phyloP scores from a whole-genome alignment of 2,113 vertebrate species.

The Sylvilagus bachmani region DNA sequence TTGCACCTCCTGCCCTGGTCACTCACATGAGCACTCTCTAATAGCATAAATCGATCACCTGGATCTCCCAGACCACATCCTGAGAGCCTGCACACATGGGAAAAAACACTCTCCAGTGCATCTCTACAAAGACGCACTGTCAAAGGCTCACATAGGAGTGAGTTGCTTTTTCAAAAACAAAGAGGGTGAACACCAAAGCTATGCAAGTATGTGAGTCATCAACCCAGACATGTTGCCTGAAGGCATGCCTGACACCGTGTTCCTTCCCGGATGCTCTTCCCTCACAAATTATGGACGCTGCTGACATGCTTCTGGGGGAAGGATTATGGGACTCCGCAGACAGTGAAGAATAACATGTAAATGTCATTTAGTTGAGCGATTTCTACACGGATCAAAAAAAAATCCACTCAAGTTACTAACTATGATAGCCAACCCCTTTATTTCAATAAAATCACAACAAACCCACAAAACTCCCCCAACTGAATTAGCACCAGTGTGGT shows the following conservation, averaged over 20 bases:
- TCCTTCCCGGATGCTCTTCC: slow-evolving; percentile 67
- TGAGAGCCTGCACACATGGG: not conserved
- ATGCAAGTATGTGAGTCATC: slow-evolving; percentile 69
- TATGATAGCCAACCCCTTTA: slow-evolving; percentile 68
- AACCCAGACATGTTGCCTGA: slow-evolving; percentile 63
- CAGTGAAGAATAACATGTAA: slow-evolving; percentile 72
- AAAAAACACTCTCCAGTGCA: not conserved
- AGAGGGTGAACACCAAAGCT: slow-evolving; percentile 13
- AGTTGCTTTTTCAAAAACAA: slow-evolving; percentile 55
- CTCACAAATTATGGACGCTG: slow-evolving; percentile 65
- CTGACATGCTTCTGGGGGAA: slow-evolving; percentile 71
- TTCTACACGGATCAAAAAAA: slow-evolving; percentile 71
- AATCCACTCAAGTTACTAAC: slow-evolving; percentile 55
- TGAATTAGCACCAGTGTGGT: slow-evolving; percentile 64
- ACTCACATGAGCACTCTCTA: not conserved
- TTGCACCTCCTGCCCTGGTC: not conserved
- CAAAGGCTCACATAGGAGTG: not conserved
- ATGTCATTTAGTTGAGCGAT: slow-evolving; percentile 75
- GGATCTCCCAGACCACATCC: not conserved
- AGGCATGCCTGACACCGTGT: slow-evolving; percentile 44
- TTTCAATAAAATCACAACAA: slow-evolving; percentile 72
- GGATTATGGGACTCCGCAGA: slow-evolving; percentile 63
- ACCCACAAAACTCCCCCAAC: slow-evolving; percentile 57
- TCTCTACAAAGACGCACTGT: not conserved
- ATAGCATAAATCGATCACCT: not conserved